These are phyloP conservation scores for Eunapius fragilis DNA, from an alignment of 37 sponge, comb jelly and placozoan genomes.

Conservation along the genomic window DNA sequence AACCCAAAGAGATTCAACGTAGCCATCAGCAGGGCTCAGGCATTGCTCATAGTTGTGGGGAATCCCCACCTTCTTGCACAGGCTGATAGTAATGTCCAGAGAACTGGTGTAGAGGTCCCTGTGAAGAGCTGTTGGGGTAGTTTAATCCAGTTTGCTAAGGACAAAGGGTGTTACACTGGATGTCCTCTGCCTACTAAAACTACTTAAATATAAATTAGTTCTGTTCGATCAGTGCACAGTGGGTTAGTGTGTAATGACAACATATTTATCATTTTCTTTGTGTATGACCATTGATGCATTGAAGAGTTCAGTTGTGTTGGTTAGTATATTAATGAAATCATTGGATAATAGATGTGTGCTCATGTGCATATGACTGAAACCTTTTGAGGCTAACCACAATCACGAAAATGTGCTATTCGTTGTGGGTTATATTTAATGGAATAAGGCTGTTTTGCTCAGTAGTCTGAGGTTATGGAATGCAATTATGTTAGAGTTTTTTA, in stretches of 20 bases:
- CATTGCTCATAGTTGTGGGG: conserved; percentile 71
- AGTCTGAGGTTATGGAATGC: too few relatives aligned
- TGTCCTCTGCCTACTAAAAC: too few relatives aligned
- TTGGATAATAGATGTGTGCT: background rate
- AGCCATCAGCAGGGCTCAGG: conserved; percentile 78
- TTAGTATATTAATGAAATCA: background rate
- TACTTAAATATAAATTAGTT: too few relatives aligned
- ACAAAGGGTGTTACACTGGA: too few relatives aligned
- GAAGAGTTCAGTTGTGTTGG: background rate
- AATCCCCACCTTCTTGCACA: conserved; percentile 60
- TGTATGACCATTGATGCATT: background rate
- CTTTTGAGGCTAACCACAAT: background rate
- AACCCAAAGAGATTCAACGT: conserved; percentile 88
- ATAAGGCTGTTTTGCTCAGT: too few relatives aligned
- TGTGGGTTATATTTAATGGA: too few relatives aligned
- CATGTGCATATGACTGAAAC: background rate
- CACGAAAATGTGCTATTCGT: too few relatives aligned
- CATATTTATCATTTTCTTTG: background rate
- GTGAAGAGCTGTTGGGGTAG: too few relatives aligned
- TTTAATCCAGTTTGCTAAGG: too few relatives aligned
- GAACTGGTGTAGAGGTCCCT: too few relatives aligned
- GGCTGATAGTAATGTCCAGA: background rate
- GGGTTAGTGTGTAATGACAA: background rate
- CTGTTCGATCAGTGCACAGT: too few relatives aligned
- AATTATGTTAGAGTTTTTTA: too few relatives aligned